A percentile compares a stretch with the other conserved stretches of the same genome.
Evolutionary conservation across 2,888 invertebrate genomes (phyloP).

Genomic region (Aplocera efformata): DNA sequence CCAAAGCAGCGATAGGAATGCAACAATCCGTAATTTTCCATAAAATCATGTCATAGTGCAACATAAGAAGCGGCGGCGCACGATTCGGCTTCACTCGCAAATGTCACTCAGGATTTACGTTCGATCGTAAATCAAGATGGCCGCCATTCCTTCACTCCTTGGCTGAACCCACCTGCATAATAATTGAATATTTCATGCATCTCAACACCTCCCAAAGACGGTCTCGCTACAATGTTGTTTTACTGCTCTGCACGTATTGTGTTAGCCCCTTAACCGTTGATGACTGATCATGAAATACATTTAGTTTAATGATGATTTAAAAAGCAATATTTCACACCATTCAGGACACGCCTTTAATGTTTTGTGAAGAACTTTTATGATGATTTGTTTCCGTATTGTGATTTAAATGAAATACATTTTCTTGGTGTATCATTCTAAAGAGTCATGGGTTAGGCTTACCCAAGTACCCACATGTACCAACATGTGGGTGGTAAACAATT

Average conservation of each 20-base stretch:
- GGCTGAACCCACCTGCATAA: conserved; percentile 61
- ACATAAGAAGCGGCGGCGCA: conserved; percentile 44
- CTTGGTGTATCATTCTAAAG: conserved; percentile 36
- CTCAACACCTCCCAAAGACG: conserved; percentile 73
- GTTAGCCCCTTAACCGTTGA: conserved; percentile 78
- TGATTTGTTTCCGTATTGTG: conserved; percentile 76
- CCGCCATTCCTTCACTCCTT: conserved; percentile 49
- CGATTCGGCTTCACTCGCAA: conserved; percentile 67
- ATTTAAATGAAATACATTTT: conserved; percentile 38
- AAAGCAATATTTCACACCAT: conserved; percentile 77
- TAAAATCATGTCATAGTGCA: conserved; percentile 59
- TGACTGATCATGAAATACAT: conserved; percentile 76
- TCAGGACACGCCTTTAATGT: conserved; percentile 62
- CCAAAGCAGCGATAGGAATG: conserved; percentile 38
- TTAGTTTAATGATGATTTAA: conserved; percentile 75
- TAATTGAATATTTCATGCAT: conserved; percentile 79
- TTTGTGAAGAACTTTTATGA: conserved; percentile 71
- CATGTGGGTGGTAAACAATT: too few relatives aligned
- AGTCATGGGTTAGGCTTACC: too few relatives aligned
- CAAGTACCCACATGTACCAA: too few relatives aligned
- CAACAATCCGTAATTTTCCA: conserved; percentile 55
- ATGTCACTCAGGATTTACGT: conserved; percentile 77
- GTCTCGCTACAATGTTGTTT: conserved; percentile 74
- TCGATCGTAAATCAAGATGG: conserved; percentile 78
- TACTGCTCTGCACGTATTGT: conserved; percentile 69